Evolutionary conservation across 2,888 invertebrate species (phyloP), one percentile per base, ranked within the genome.

Genomic region (Antheraea assamensis): DNA sequence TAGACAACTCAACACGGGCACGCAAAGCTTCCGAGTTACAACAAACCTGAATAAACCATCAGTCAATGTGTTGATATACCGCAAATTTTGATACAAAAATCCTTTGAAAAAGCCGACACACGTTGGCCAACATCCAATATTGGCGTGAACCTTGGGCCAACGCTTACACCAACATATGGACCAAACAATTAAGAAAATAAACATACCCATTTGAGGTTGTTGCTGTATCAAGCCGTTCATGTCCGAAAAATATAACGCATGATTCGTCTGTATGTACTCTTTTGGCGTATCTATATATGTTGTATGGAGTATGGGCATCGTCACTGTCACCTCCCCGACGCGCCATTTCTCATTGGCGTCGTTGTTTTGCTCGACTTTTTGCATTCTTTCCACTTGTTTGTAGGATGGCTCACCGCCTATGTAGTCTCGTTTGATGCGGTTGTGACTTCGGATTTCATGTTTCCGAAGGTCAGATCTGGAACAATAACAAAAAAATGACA

Each of bases 341-440:
- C 77, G 82, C 85, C 82, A 88, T 75, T 82, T 84, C 42, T 79
- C 81, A 73, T 79, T 80, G 47, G 77, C 82, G 35, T 80, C 85
- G 75, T 71, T 82, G 80, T 17, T 81, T 19, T 89, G 88, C 71
- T 90, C 86, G 30, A 86, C 78, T 75, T 90, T 91, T 81, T 93
- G 91, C 78, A 94, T 77, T 24, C 93, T 79, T 77, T 94, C 94
- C 8, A 90, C 91, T 78, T 90, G 93, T 74, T 92, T 93, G 86
- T 94, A 94, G 0, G 93, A 83, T 0, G 94, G 94, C 79, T 94
- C 94, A 47, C 94, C 94, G 78, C 94, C 94, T 15, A 93, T 82
- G 82, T 93, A 94, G 79, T 92, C 92, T 24, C 93, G 91, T 74
- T 94, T 94, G n/a, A 87, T 85, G 49, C 94, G 90, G 75, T 94